Evolutionary conservation across 2,888 invertebrate species (phyloP).

Genomic region (Neoitamus cyanurus): DNA sequence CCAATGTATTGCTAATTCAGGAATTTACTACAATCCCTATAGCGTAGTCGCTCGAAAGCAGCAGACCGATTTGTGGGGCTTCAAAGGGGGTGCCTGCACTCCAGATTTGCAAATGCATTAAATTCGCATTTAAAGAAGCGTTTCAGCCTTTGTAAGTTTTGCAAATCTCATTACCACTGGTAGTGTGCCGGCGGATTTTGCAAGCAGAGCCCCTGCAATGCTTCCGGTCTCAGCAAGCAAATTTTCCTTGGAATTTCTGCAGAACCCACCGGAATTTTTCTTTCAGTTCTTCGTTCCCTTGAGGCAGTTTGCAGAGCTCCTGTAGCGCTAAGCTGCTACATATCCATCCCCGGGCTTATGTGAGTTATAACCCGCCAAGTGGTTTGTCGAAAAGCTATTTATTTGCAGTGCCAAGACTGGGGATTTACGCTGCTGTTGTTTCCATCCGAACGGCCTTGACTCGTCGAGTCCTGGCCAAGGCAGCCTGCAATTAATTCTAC

Average conservation of each 20-base stretch:
- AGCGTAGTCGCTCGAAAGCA: background rate
- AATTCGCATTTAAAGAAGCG: background rate
- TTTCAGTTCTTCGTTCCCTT: background rate
- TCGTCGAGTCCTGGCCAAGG: background rate
- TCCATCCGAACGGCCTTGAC: background rate
- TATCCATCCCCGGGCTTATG: background rate
- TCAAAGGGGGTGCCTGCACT: background rate
- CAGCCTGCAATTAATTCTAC: background rate
- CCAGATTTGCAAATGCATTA: background rate
- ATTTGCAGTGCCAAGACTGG: background rate
- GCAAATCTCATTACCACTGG: background rate
- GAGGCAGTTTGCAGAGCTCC: background rate
- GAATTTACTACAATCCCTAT: background rate
- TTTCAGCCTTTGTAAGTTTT: background rate
- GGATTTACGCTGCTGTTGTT: conserved; percentile 7
- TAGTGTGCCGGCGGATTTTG: background rate
- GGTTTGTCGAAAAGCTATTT: conserved; percentile 30
- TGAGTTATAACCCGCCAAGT: conserved; percentile 17
- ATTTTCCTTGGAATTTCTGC: background rate
- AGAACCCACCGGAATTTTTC: background rate
- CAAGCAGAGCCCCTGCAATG: background rate
- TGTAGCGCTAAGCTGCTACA: background rate
- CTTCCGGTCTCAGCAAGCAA: background rate
- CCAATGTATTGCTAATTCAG: background rate
- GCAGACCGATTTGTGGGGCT: background rate